Base-by-base conservation (phyloP, 1,140 invertebrate genomes). In the Bombus difficillimus region DNA sequence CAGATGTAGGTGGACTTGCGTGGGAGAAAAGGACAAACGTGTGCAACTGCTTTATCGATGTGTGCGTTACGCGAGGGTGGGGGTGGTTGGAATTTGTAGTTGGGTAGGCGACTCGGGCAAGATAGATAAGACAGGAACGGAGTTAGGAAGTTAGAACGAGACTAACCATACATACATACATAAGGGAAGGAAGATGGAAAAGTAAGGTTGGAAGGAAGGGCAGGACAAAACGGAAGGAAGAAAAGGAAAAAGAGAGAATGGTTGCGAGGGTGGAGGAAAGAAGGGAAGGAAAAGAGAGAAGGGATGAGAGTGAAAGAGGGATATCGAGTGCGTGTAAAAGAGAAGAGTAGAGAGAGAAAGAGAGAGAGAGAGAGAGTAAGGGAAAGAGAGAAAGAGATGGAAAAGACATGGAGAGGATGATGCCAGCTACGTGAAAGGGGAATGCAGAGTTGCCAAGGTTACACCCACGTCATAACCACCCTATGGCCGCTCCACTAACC, bases 391-490 rank as follows among this genome's bases (percentile, higher is more conserved):
- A 25, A 57, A 53, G 62, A 53, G 34, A 62, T 9, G 43, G 22
- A 37, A 77, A 39, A 57, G 47, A 34, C 25, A 28, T 59, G 25
- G 39, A 39, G 32, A 43, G 77, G 37, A 57, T 81, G 73, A 71
- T 85, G 72, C 75, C 39, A 81, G 83, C 47, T 34, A 77, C 41
- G 83, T 82, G 81, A 76, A 82, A 76, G 81, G 72, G 85, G 88
- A 87, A 84, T 86, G 87, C 86, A 82, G 87, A 92, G 93, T 94
- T 94, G 89, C 93, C 93, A 94, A 93, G 93, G 93, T 94, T 94
- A 94, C 93, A 92, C 83, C 88, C 88, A 88, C 93, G 93, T 93
- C 91, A 94, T 91, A 91, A 92, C 92, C 92, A 91, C 91, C 92
- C 92, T 86, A 81, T 85, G 85, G 83, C 84, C 88, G 85, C 84